These are phyloP conservation scores for Leptinotarsa rubiginosa DNA, from an alignment of 2,888 invertebrate genomes.

Conservation along the genomic window DNA sequence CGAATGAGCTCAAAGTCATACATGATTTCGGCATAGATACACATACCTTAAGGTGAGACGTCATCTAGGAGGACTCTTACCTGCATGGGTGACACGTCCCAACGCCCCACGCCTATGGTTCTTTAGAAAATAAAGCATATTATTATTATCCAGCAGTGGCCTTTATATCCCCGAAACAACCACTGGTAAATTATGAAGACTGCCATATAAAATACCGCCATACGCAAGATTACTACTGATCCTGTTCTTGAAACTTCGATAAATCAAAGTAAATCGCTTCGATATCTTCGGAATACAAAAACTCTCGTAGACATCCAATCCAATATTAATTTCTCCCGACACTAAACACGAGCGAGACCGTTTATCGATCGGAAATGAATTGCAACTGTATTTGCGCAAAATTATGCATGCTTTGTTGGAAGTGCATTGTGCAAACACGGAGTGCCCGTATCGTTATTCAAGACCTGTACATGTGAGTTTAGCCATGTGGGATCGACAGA, in stretches of 20 bases:
- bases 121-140: too few relatives aligned
- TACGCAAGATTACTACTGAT: too few relatives aligned
- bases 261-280: not conserved
- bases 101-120: too few relatives aligned
- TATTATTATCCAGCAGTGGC: too few relatives aligned
- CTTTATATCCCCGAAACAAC: too few relatives aligned
- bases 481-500: slow-evolving; percentile 28
- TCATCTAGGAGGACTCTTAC: too few relatives aligned
- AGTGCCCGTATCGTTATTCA: slow-evolving; percentile 22
- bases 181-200: too few relatives aligned
- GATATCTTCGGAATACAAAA: not conserved
- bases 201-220: too few relatives aligned
- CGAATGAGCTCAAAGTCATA: too few relatives aligned
- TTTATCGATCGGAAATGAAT: slow-evolving; percentile 16
- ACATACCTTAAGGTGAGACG: too few relatives aligned
- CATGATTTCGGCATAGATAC: too few relatives aligned
- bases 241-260: not conserved
- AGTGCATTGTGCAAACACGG: slow-evolving; percentile 24
- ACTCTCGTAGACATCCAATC: not conserved
- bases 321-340: not conserved
- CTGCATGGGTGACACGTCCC: too few relatives aligned
- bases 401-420: slow-evolving; percentile 19
- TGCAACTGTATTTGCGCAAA: slow-evolving; percentile 19
- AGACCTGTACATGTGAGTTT: slow-evolving; percentile 26
- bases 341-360: slow-evolving; percentile 12